phyloP scores from a whole-genome alignment of 2,888 invertebrate species.

The Strigamia transsilvanica region DNA sequence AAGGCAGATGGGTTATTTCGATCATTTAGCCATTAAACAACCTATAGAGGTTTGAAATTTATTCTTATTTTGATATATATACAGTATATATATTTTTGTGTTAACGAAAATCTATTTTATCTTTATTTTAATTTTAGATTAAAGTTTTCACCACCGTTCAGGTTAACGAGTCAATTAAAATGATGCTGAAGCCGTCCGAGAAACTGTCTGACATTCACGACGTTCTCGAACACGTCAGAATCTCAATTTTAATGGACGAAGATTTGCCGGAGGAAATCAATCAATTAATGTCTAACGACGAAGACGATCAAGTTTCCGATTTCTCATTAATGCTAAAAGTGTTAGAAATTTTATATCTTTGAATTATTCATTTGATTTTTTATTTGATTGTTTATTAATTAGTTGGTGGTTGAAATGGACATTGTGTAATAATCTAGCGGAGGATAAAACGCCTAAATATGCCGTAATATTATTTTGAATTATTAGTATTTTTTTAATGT shows the following conservation, averaged over 20 bases:
- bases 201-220: not conserved
- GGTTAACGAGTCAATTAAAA: not conserved
- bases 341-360: not conserved
- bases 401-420: conserved; percentile 29
- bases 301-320: not conserved
- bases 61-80: too few species aligned
- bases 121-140: not conserved
- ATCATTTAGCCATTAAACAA: conserved; percentile 26
- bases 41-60: not conserved
- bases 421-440: not conserved
- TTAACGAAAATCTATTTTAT: not conserved
- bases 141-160: not conserved
- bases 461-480: not conserved
- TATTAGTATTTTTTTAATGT: not conserved
- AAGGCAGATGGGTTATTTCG: conserved; percentile 22
- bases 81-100: too few species aligned
- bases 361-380: not conserved
- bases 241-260: not conserved
- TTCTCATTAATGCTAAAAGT: not conserved
- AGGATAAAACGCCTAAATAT: not conserved
- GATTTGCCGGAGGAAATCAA: not conserved
- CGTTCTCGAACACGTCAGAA: not conserved
- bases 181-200: not conserved
- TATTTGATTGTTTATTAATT: not conserved
- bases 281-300: not conserved